A percentile compares a stretch with the other conserved stretches of the same genome.
These are phyloP conservation scores for Cyaniris semiargus DNA, from an alignment of 2,888 invertebrate genomes.

Conservation along the genomic window DNA sequence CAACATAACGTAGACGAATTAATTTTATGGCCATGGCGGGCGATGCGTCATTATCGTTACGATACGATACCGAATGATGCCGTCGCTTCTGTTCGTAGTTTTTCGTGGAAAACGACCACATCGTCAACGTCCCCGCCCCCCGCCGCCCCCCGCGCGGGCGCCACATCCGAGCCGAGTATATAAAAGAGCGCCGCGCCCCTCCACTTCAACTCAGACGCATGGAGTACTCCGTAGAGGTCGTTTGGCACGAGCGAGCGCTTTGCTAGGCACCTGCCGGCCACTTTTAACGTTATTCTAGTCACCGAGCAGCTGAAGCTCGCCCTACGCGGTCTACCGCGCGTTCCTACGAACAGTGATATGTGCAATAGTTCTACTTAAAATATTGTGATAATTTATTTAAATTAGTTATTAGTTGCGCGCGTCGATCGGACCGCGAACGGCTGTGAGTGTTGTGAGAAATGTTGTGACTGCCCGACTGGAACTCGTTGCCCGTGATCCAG, in stretches of 20 bases:
- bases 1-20: slow-evolving; percentile 43
- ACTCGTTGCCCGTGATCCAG: slow-evolving; percentile 74
- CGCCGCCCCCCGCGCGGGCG: slow-evolving; percentile 51
- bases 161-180: slow-evolving; percentile 70
- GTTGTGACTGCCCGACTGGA: slow-evolving; percentile 80
- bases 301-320: slow-evolving; percentile 77
- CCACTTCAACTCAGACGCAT: slow-evolving; percentile 80
- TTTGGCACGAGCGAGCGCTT: slow-evolving; percentile 82
- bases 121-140: slow-evolving; percentile 52
- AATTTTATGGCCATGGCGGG: slow-evolving; percentile 49
- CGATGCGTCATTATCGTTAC: slow-evolving; percentile 67
- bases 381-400: slow-evolving; percentile 79
- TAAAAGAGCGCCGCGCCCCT: slow-evolving; percentile 73
- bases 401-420: slow-evolving; percentile 73
- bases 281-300: slow-evolving; percentile 78
- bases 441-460: slow-evolving; percentile 78
- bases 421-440: slow-evolving; percentile 70
- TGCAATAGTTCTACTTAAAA: slow-evolving; percentile 76
- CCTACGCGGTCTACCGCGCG: slow-evolving; percentile 76
- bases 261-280: slow-evolving; percentile 82
- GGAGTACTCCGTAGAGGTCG: slow-evolving; percentile 82
- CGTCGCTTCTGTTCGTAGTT: slow-evolving; percentile 65
- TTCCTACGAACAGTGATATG: slow-evolving; percentile 80
- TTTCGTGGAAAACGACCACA: slow-evolving; percentile 77
- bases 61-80: slow-evolving; percentile 60